Evolutionary conservation across 2,888 invertebrate genomes (phyloP), one percentile per base, ranked within the genome.

Genomic region (Plagodis pulveraria): DNA sequence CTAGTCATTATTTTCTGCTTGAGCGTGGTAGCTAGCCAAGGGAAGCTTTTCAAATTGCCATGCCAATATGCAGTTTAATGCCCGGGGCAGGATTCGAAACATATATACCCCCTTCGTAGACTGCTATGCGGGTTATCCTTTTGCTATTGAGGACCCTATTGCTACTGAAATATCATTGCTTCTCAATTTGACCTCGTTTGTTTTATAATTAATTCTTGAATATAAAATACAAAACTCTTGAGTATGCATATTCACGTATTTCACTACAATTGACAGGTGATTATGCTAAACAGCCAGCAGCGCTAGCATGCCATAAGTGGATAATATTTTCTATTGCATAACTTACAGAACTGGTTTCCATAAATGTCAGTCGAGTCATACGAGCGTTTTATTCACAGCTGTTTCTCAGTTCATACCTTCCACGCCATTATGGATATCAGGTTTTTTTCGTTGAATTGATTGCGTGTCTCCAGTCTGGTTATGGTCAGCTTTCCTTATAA

Each of bases 241-340:
- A 40, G 34, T 58, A 61, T 50, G 42, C 56, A 66, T 63, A 63
- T 71, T 67, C 66, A 58, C 65, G 61, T 74, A 70, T 71, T 70
- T 73, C 60, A 66, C 60, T 69, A 77, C 74, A 80, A 80, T 81
- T 80, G 86, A 81, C 86, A 85, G 84, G 83, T 84, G 84, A 85
- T 83, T 84, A 86, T 83, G 81, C 70, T 84, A 83, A 85, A 74
- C 76, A 80, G 76, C 73, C 72, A 71, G 59, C 79, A 75, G 76
- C 71, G 56, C 58, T 62, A 73, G 76, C 77, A 77, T 79, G 73
- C 76, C 78, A 83, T 83, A 83, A 77, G 75, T 77, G 72, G 75
- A 80, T 86, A 82, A 81, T 81, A 76, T 81, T 83, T 82, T 84
- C 81, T 83, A 80, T 91, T 90, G 89, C 89, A 86, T 89, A 89